Base-by-base conservation (phyloP, 2,797 vertebrate genomes). In the Brachymystax lenok region DNA sequence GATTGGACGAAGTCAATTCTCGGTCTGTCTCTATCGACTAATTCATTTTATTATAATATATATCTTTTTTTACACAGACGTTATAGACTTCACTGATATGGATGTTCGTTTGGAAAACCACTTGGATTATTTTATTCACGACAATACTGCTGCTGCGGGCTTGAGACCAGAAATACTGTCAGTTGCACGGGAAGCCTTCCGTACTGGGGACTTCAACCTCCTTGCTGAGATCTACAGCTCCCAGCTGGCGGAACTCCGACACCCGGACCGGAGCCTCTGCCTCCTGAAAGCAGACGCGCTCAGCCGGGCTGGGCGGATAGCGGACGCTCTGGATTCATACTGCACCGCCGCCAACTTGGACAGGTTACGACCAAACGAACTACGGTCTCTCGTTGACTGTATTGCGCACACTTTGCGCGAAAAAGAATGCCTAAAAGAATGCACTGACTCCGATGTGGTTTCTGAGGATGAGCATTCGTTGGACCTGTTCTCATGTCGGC, bases 141-240 rank as follows among this genome's bases (percentile, higher is more conserved):
- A 21, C 59, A 61, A 7, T n/a, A 61, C 93, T 0, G 88, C 73
- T 1, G 86, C 88, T 2, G 56, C 85, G 59, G 94, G 92, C 0
- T 89, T 94, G 28, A 93, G 91, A 69, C 82, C 91, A 1, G 93
- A 95, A 83, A 96, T 96, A 93, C 83, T 95, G 83, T 94, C 94
- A 86, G 94, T 96, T 77, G 96, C 96, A 0, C 94, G 96, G 75
- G 95, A 97, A 86, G 96, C 95, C 33, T 95, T 89, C 84, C 91
- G 93, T 67, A 95, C 95, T 0, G 95, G 95, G 2, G 94, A 97
- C 84, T 97, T 92, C 69, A 88, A 88, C 69, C 86, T 93, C 79
- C 96, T 96, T 4, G 94, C 92, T 17, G 96, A 96, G 84, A 97
- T 97, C 88, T 96, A 96, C 85, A 92, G 93, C 71, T 96, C 94